Evolutionary conservation across 2,797 vertebrate species (phyloP).

Genomic region (Galagoides demidoff): DNA sequence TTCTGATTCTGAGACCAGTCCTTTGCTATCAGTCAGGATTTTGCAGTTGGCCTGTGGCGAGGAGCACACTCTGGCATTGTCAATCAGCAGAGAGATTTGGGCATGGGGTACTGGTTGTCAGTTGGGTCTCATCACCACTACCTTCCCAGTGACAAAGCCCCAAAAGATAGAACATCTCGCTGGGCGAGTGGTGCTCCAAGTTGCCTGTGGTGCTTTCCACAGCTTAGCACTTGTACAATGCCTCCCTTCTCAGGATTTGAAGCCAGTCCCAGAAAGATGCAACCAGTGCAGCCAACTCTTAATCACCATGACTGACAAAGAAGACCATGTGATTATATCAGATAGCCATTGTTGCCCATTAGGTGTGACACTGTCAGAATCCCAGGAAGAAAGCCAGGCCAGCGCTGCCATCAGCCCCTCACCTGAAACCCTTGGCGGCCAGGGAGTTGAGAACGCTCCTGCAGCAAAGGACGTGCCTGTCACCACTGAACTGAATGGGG

Average conservation of each 20-base stretch:
- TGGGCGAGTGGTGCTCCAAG: slow-evolving; percentile 94
- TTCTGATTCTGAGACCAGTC: slow-evolving; percentile 88
- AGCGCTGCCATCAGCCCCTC: slow-evolving; percentile 86
- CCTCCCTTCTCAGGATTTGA: slow-evolving; percentile 89
- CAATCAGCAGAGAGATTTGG: slow-evolving; percentile 94
- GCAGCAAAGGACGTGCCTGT: slow-evolving; percentile 28
- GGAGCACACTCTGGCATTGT: slow-evolving; percentile 94
- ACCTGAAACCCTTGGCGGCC: slow-evolving; percentile 43
- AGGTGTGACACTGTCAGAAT: slow-evolving; percentile 89
- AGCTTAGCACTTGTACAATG: slow-evolving; percentile 96
- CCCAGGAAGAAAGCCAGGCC: slow-evolving; percentile 79
- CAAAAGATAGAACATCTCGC: slow-evolving; percentile 95
- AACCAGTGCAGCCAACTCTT: slow-evolving; percentile 96
- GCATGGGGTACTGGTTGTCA: slow-evolving; percentile 96
- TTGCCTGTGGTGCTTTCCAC: slow-evolving; percentile 94
- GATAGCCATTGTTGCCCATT: slow-evolving; percentile 95
- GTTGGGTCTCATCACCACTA: slow-evolving; percentile 89
- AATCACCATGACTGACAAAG: slow-evolving; percentile 98
- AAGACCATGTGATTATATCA: slow-evolving; percentile 99
- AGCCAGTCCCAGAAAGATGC: slow-evolving; percentile 93
- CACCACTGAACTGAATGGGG: slow-evolving; percentile 57
- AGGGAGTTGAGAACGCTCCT: slow-evolving; percentile 69
- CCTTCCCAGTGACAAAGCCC: slow-evolving; percentile 93
- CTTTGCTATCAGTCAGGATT: slow-evolving; percentile 88
- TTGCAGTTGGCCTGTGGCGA: slow-evolving; percentile 95